Conservation (phyloP, 2,888 invertebrate genomes). For the Eristalis tenax region DNA sequence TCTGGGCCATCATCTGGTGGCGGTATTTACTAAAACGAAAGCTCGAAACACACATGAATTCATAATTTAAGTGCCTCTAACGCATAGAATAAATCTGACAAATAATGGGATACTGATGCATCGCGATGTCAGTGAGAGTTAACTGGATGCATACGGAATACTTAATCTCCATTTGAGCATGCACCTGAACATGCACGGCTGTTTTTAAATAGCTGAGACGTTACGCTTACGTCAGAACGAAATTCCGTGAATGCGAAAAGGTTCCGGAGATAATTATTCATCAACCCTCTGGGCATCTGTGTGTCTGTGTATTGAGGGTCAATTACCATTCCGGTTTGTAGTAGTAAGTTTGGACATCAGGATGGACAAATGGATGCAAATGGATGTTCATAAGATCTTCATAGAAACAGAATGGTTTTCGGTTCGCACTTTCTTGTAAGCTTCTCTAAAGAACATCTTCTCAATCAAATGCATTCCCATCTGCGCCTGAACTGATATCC, state of each 20-base stretch:
- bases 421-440: no score
- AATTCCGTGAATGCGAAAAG: background rate
- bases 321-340: no score
- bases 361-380: no score
- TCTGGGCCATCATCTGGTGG: slow-evolving; percentile 36
- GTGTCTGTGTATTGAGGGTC: no score
- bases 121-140: background rate
- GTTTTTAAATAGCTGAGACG: background rate
- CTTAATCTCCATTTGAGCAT: background rate
- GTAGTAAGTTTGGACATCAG: no score
- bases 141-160: background rate
- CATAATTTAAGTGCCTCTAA: background rate
- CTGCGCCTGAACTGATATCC: no score
- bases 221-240: background rate
- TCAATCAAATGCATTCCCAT: no score
- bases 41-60: background rate
- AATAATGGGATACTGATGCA: background rate
- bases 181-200: background rate
- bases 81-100: background rate
- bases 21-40: slow-evolving; percentile 31
- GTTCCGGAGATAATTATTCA: no score
- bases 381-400: no score
- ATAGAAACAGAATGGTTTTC: no score
- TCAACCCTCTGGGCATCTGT: no score
- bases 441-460: no score